phyloP scores from a whole-genome alignment of 2,113 vertebrate species.

The Macheiramphus alcinus region DNA sequence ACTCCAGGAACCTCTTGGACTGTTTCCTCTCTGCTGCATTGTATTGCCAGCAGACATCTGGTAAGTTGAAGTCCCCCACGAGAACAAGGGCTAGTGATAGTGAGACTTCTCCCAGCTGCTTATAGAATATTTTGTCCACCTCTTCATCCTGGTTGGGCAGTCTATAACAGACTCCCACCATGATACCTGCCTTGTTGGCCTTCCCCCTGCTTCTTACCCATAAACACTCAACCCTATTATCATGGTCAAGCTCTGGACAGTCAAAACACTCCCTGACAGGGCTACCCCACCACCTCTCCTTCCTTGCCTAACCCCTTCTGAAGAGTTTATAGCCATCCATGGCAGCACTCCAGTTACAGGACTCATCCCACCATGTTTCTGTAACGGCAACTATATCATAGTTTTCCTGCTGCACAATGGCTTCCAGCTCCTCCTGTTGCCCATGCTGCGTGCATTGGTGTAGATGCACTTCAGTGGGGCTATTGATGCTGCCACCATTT shows the following conservation, averaged over 20 bases:
- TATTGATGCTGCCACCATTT: neutral
- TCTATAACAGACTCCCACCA: neutral
- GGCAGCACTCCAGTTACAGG: neutral
- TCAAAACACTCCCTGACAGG: neutral
- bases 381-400: no score
- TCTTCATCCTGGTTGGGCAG: neutral
- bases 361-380: no score
- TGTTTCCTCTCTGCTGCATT: neutral
- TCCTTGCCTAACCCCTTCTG: neutral
- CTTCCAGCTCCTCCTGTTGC: neutral
- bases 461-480: neutral
- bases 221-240: neutral
- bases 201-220: neutral
- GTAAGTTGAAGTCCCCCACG: neutral
- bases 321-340: neutral
- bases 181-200: neutral
- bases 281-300: neutral
- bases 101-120: neutral
- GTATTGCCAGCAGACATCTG: neutral
- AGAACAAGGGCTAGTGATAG: neutral
- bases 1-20: neutral
- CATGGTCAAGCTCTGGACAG: neutral
- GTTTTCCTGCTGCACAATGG: neutral
- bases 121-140: neutral
- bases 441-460: no score